Evolutionary conservation across 2,888 invertebrate genomes (phyloP), one percentile per base, ranked within the genome.

Genomic region (Balanococcus diminutus): DNA sequence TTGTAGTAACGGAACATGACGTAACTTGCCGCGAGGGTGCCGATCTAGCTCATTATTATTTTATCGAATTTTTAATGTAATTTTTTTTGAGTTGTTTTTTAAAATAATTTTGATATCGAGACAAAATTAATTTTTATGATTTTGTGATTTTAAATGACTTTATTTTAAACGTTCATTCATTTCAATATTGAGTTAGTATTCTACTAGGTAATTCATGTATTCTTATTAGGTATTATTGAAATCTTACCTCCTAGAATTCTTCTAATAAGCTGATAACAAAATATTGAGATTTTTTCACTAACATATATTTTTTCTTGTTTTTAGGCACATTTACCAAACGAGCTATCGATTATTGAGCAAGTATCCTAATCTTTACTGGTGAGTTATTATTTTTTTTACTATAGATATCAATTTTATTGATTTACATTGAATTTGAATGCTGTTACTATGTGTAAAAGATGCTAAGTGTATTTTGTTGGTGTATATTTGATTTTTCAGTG

Each of bases 1-100:
- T 85, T 85, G 75, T 85, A 46, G 85, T 85, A 85, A 85, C 85
- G 85, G 85, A 85, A 85, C 85, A 85, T 85, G 85, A 85, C 85
- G 85, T 85, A 85, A 85, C 85, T 85, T 85, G 85, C 85, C 85
- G 85, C 85, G 85, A 85, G 85, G 85, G 67, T 46, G 46, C 75
- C 31, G 46, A 85, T 42, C 79, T 85, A 79, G 16, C 85, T 85
- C 28, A 42, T 32, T 79, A 79, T 79, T 36, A 36, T 79, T 79
- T 36, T 36, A 36, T 79, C 36, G 36, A 36, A 79, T 79, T 79
- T 79, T 79, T 6, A 1, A 19, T 79, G 6, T 75, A 28, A 42
- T 11, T 42, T 6, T 79, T 79, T 79, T 79, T 36, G 19, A 32
- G 0, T 19, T 36, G 1, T 36, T 79, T 36, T 79, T 8, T 19